Percentiles rank a stretch among this genome's conserved stretches.
These are phyloP conservation scores for Ophioninae sp. DNA, from an alignment of 2,888 invertebrate genomes.

Conservation along the genomic window DNA sequence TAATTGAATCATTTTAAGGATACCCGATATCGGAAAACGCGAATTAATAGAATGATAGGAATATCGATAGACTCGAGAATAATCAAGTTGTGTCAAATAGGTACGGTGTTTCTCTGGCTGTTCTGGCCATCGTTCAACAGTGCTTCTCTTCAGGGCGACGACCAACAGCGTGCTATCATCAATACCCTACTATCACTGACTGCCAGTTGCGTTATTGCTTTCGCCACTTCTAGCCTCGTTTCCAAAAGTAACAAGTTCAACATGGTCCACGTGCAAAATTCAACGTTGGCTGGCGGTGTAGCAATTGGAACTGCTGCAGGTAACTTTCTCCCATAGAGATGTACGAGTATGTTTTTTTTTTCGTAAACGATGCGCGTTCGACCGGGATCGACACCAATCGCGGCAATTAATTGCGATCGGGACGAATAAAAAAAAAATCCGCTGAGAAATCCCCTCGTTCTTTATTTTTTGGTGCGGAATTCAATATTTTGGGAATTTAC, in stretches of 20 bases:
- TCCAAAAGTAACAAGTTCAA: constrained; percentile 89
- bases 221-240: constrained; percentile 90
- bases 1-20: no score
- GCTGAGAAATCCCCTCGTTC: no score
- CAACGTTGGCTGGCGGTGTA: constrained; percentile 96
- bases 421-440: no score
- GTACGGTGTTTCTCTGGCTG: constrained; percentile 96
- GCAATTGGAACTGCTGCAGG: constrained; percentile 91
- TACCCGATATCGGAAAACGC: background rate
- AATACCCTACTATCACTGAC: constrained; percentile 96
- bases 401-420: no score
- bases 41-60: background rate
- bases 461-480: background rate
- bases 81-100: constrained; percentile 79
- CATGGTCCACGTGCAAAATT: constrained; percentile 97
- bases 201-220: constrained; percentile 91
- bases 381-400: background rate
- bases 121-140: constrained; percentile 99
- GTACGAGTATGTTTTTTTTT: background rate
- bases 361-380: background rate
- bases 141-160: constrained; percentile 87
- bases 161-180: constrained; percentile 92
- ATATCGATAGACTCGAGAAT: background rate
- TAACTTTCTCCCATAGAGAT: constrained; percentile 52
- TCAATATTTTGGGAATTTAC: background rate